Base-by-base conservation (phyloP, 2,113 vertebrate species). In the Bos javanicus region DNA sequence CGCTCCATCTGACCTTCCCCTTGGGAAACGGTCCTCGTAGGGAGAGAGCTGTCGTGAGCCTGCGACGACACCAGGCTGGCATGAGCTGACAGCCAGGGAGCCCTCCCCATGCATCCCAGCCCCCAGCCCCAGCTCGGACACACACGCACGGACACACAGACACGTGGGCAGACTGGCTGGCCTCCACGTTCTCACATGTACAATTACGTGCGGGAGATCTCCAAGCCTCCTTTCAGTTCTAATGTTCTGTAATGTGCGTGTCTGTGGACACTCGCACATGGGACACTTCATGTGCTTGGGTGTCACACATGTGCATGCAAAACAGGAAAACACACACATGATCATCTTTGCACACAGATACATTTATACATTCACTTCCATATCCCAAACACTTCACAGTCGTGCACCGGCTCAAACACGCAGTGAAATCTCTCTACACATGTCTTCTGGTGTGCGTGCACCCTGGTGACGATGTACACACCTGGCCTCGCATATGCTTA, bases 101-200 rank as follows among this genome's bases (percentile, higher is more conserved):
- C 50, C 60, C 60, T 19, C 39, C 16, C 4, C 1, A 2, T 0
- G 3, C 33, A 15, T 57, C 48, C 8, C 1, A 13, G 9, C 50
- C 21, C 39, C 8, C 0, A 23, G 16, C 80, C n/a, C 52, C 2
- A 2, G 81, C 46, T 48, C 7, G 0, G 3, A 12, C 19, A 15
- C 64, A 39, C 15, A 6, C 19, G 0, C 19, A 17, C 0, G 2
- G 0, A 1, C 5, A 1, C 48, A 4, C 82, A 3, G 74, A 3
- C 59, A 10, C n/a, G 1, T 21, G 0, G 25, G 21, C 62, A 11
- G 59, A 2, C 56, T 8, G 52, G 85, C 62, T 0, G 48, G 48
- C 14, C 39, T 19, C 4, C 0, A 36, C 3, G 13, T 14, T 6
- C 57, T 82, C 50, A 30, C 5, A 0, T 0, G 8, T 46, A 4